Conservation (phyloP, 2,888 invertebrate genomes). For the Galerucella nymphaeae region DNA sequence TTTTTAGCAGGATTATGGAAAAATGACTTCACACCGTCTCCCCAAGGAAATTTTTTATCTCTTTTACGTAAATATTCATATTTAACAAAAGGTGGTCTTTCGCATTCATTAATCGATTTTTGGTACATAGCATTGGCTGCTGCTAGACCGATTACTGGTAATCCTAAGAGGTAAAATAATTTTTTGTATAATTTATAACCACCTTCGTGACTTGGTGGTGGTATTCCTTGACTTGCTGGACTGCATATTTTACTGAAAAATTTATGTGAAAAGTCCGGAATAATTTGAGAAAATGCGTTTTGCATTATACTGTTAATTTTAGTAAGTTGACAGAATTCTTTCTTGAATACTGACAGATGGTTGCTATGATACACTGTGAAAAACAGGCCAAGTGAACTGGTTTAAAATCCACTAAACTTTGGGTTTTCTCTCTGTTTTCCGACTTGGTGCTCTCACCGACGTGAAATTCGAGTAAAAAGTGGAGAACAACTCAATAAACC, state of each 20-base stretch:
- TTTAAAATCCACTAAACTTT: too few relatives aligned
- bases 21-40: constrained; percentile 84
- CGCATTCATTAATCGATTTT: constrained; percentile 58
- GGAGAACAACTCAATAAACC: too few relatives aligned
- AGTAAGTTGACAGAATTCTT: background rate
- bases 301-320: background rate
- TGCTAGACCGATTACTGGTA: constrained; percentile 75
- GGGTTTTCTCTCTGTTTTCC: too few relatives aligned
- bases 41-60: constrained; percentile 91
- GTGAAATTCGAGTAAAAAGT: too few relatives aligned
- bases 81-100: constrained; percentile 77
- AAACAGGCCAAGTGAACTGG: too few relatives aligned
- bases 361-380: background rate
- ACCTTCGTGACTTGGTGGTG: constrained; percentile 60
- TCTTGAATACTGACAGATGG: background rate
- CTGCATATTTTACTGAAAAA: constrained; percentile 15
- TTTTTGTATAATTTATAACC: constrained; percentile 81
- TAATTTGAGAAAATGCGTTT: background rate
- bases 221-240: constrained; percentile 14
- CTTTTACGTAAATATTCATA: constrained; percentile 82
- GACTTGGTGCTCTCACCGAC: too few relatives aligned
- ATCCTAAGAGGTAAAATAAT: constrained; percentile 77
- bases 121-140: constrained; percentile 80
- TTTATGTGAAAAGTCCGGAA: background rate
- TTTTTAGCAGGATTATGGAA: constrained; percentile 88